Evolutionary conservation across 1,140 invertebrate genomes (phyloP).

Genomic region (Drosophila aff.): DNA sequence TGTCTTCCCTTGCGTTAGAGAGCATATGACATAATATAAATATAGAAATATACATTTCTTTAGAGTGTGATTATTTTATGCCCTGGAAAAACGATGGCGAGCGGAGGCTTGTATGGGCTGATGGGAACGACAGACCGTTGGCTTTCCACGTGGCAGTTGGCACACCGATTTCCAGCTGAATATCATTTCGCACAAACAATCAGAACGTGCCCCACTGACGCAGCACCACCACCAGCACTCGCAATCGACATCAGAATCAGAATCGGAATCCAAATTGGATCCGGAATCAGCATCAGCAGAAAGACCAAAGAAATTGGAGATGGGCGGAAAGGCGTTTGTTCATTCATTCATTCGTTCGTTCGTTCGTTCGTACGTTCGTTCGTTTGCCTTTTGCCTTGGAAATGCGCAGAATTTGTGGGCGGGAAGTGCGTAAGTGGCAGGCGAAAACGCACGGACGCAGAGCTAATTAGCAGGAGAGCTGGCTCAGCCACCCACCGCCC

Average conservation of each 20-base stretch:
- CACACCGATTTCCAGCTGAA: slow-evolving; percentile 41
- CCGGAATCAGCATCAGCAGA: slow-evolving; percentile 12
- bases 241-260: slow-evolving; percentile 18
- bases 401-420: slow-evolving; percentile 52
- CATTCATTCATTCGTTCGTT: no score
- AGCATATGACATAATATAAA: background rate
- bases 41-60: background rate
- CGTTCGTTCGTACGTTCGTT: background rate
- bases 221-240: slow-evolving; percentile 19
- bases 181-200: slow-evolving; percentile 63
- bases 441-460: slow-evolving; percentile 29
- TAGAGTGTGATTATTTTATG: background rate
- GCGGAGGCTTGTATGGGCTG: background rate
- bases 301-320: slow-evolving; percentile 19
- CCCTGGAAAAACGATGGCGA: background rate
- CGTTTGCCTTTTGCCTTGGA: slow-evolving; percentile 15
- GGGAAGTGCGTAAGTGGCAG: slow-evolving; percentile 57
- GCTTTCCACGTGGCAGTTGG: slow-evolving; percentile 37
- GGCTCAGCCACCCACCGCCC: slow-evolving; percentile 15
- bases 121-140: background rate
- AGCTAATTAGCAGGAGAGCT: slow-evolving; percentile 63
- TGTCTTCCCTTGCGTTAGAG: no score
- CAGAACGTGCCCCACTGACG: slow-evolving; percentile 44
- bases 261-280: slow-evolving; percentile 14
- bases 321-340: slow-evolving; percentile 18